These are phyloP conservation scores for Synanthedon tipuliformis DNA, from an alignment of 2,888 invertebrate species.

Conservation along the genomic window DNA sequence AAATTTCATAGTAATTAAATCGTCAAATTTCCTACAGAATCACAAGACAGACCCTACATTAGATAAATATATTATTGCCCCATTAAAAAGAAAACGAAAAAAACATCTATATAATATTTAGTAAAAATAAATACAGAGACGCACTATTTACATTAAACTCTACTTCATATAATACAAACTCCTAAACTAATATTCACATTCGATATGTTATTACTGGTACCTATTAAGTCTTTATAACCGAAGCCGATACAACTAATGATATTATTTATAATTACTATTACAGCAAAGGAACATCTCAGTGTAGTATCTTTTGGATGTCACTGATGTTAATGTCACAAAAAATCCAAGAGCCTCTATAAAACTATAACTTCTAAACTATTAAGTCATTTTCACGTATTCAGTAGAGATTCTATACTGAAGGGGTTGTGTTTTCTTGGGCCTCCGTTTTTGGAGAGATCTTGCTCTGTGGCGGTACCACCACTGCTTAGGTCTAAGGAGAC, in stretches of 20 bases:
- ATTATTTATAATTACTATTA: slow-evolving; percentile 15
- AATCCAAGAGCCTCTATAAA: slow-evolving; percentile 43
- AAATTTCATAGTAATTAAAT: no score
- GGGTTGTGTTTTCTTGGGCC: slow-evolving; percentile 79
- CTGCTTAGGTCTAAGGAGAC: slow-evolving; percentile 63
- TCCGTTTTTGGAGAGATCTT: slow-evolving; percentile 64
- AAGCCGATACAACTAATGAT: slow-evolving; percentile 48
- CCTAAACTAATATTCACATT: slow-evolving; percentile 60
- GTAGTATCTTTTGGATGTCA: slow-evolving; percentile 31
- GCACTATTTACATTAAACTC: slow-evolving; percentile 40
- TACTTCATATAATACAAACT: slow-evolving; percentile 61
- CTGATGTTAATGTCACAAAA: slow-evolving; percentile 15
- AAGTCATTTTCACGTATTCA: slow-evolving; percentile 75
- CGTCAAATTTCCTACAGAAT: no score
- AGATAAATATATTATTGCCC: slow-evolving; percentile 41
- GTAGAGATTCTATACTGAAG: slow-evolving; percentile 89
- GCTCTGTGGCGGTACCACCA: slow-evolving; percentile 49
- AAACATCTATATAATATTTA: slow-evolving; percentile 22
- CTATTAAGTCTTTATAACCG: slow-evolving; percentile 51
- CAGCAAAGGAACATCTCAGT: slow-evolving; percentile 47
- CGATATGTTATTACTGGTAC: slow-evolving; percentile 56
- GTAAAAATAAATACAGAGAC: slow-evolving; percentile 11
- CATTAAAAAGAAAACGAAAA: slow-evolving; percentile 15
- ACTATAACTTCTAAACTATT: slow-evolving; percentile 13
- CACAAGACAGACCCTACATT: no score